Base-by-base conservation (phyloP, 1,140 invertebrate genomes). In the Delia radicum region DNA sequence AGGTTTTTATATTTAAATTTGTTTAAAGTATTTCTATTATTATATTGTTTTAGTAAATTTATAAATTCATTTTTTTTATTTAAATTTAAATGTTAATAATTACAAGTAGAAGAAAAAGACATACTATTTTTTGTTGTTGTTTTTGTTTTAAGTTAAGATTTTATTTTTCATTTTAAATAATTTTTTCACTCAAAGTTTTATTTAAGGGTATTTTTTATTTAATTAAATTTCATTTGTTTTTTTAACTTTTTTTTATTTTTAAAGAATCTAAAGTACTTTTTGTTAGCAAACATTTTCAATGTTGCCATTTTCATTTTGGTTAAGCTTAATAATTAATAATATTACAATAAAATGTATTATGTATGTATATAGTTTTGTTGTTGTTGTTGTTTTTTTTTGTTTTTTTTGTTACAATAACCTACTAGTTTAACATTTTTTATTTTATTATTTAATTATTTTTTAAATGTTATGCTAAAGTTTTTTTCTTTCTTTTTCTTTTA, bases 181-280 rank as follows among this genome's bases (percentile, higher is more conserved):
- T 69, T 31, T n/a, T 77, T 42, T 71, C 46, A 67, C 78, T 76
- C 76, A 75, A 74, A 78, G 48, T 79, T 73, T 79, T 37, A 61
- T 76, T 72, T 78, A 61, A 78, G 46, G 24, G 24, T 74, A 76
- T 77, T 61, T 61, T 55, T 55, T 55, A 55, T 55, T 18, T 21
- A 55, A 55, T 80, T 78, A 55, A 76, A 77, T 42, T 63, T 74
- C 74, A 75, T 55, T 55, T 55, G 3, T 55, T 55, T 55, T 33
- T 55, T 48, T 48, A 48, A 48, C 5, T 48, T 3, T 48, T 48
- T n/a, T 27, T 69, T 28, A 8, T 79, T 79, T n/a, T 75, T 75
- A 77, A 75, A 79, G 79, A 74, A 79, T 79, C 76, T 75, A 55
- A 55, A 78, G 26, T 76, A 27, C 74, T 15, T 63, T 18, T 55